These are phyloP conservation scores for Xanthia togata DNA, from an alignment of 2,888 invertebrate species.

Conservation along the genomic window DNA sequence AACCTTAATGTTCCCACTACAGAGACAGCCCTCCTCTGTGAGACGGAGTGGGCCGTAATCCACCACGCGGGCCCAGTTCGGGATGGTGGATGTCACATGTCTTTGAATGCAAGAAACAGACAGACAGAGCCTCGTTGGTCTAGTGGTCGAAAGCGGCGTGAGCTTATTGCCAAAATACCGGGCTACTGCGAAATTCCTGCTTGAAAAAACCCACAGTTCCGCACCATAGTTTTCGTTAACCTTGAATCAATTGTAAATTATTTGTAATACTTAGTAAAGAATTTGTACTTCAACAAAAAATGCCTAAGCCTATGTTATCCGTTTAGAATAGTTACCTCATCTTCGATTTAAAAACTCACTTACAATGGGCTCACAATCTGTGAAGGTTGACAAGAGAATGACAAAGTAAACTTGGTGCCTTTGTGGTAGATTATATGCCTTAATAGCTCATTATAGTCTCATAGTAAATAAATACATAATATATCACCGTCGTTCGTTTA, in stretches of 20 bases:
- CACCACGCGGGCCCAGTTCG: too few relatives aligned
- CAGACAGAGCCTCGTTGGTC: not conserved
- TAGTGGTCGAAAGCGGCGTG: not conserved
- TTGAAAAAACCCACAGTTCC: not conserved
- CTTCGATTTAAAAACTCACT: not conserved
- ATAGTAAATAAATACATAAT: not conserved
- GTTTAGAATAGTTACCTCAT: conserved; percentile 32
- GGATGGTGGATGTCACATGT: not conserved
- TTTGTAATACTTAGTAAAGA: conserved; percentile 17
- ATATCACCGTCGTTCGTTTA: too few relatives aligned
- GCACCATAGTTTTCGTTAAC: conserved; percentile 13
- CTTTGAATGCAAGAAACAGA: not conserved
- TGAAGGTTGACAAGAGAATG: conserved; percentile 13
- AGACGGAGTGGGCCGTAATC: not conserved
- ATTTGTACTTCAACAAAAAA: conserved; percentile 34
- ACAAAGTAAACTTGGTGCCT: conserved; percentile 1
- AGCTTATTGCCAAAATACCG: not conserved
- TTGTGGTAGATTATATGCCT: too few relatives aligned
- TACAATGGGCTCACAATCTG: conserved; percentile 6
- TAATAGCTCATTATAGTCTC: too few relatives aligned
- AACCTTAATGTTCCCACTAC: too few relatives aligned
- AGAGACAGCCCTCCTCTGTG: not conserved
- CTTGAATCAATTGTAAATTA: conserved; percentile 13
- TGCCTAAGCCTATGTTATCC: not conserved
- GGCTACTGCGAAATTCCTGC: not conserved